Conservation (phyloP, 2,888 invertebrate genomes). For the Ophion obscuratus region DNA sequence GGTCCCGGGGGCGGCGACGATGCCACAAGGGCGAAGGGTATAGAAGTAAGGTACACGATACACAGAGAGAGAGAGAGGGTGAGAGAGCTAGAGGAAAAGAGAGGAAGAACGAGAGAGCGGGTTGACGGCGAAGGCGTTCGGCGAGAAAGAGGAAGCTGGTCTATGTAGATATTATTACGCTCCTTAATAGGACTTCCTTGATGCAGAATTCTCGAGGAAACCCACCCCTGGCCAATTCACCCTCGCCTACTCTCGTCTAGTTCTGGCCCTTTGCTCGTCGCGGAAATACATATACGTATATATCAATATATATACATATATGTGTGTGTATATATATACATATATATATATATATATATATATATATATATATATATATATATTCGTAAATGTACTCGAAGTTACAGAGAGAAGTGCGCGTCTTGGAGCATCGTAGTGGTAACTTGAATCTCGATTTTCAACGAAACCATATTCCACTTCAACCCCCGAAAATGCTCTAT, state of each 20-base stretch:
- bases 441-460: constrained; percentile 65
- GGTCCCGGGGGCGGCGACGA: too few species aligned
- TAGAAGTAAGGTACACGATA: background rate
- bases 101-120: background rate
- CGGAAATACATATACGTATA: background rate
- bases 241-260: constrained; percentile 42
- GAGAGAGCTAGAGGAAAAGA: background rate
- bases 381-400: constrained; percentile 35
- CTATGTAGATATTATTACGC: constrained; percentile 52
- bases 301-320: background rate
- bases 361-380: background rate
- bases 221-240: constrained; percentile 23
- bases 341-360: background rate
- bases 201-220: constrained; percentile 53
- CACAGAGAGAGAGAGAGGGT: too few species aligned
- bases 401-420: constrained; percentile 41
- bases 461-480: constrained; percentile 50
- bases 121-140: constrained; percentile 22
- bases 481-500: background rate
- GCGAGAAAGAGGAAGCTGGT: constrained; percentile 6
- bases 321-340: background rate
- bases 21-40: too few species aligned
- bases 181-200: constrained; percentile 59
- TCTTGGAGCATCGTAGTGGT: constrained; percentile 51
- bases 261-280: constrained; percentile 40